Conservation (phyloP, 2,888 invertebrate genomes). For the Eurytoma californica region DNA sequence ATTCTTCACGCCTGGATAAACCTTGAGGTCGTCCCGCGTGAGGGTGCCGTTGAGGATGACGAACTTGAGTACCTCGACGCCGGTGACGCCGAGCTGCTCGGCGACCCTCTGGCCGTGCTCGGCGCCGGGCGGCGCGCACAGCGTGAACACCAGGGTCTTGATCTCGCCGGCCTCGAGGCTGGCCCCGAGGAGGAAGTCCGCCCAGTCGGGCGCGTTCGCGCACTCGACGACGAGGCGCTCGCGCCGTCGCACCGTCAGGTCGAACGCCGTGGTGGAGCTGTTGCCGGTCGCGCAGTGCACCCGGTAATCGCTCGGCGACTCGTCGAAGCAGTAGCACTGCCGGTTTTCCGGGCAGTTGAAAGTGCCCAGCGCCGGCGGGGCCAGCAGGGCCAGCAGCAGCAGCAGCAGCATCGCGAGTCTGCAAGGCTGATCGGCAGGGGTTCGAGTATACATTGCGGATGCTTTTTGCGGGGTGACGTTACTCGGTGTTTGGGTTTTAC, state of each 20-base stretch:
- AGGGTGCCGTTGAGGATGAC: constrained; percentile 32
- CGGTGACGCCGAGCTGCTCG: constrained; percentile 28
- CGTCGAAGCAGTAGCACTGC: constrained; percentile 52
- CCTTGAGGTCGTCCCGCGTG: constrained; percentile 36
- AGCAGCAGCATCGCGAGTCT: neutral
- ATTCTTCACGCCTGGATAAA: constrained; percentile 37
- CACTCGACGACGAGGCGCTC: constrained; percentile 49
- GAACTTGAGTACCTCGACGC: constrained; percentile 37
- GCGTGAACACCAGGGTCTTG: constrained; percentile 37
- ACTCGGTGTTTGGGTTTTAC: too few relatives aligned
- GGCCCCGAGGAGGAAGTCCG: constrained; percentile 48
- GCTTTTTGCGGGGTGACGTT: too few relatives aligned
- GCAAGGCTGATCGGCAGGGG: neutral
- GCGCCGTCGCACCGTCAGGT: constrained; percentile 42
- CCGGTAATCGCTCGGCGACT: constrained; percentile 37
- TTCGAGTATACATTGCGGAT: too few relatives aligned
- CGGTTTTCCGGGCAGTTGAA: constrained; percentile 52
- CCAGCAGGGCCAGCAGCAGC: neutral
- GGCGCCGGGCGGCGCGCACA: constrained; percentile 40
- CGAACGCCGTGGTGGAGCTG: constrained; percentile 19
- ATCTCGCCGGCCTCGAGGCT: constrained; percentile 31
- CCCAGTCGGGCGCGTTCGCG: constrained; percentile 43
- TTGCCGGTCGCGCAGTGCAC: constrained; percentile 47
- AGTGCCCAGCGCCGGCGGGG: neutral
- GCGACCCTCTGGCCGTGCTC: constrained; percentile 34